These are phyloP conservation scores for Globia sparganii DNA, from an alignment of 2,888 invertebrate genomes.

Conservation along the genomic window DNA sequence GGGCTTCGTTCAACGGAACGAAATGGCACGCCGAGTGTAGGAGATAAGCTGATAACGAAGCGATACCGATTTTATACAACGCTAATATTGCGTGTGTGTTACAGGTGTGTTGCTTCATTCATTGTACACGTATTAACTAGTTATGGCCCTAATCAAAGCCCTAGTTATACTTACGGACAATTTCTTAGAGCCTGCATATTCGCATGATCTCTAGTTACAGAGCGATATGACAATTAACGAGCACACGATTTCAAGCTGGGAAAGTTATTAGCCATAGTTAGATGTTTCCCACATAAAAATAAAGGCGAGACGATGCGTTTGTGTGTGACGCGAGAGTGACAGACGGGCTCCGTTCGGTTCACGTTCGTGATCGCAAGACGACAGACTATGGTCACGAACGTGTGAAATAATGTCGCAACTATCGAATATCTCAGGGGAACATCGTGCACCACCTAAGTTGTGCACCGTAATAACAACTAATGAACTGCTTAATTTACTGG, in stretches of 20 bases:
- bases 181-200: conserved; percentile 8
- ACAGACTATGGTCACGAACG: conserved; percentile 85
- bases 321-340: conserved; percentile 79
- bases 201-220: conserved; percentile 43
- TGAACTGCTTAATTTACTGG: conserved; percentile 21
- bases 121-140: conserved; percentile 39
- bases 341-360: conserved; percentile 74
- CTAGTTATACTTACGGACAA: not conserved
- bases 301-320: conserved; percentile 74
- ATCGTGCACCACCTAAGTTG: conserved; percentile 70
- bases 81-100: conserved; percentile 80
- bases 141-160: not conserved
- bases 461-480: conserved; percentile 49
- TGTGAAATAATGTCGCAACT: conserved; percentile 84
- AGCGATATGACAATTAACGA: conserved; percentile 44
- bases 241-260: conserved; percentile 65
- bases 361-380: conserved; percentile 79
- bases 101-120: conserved; percentile 68
- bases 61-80: conserved; percentile 83
- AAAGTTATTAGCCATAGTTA: conserved; percentile 75
- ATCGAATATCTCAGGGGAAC: conserved; percentile 74
- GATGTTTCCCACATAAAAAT: conserved; percentile 80
- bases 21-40: conserved; percentile 84
- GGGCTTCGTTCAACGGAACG: conserved; percentile 79
- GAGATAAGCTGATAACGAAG: conserved; percentile 89